Evolutionary conservation across 2,888 invertebrate genomes (phyloP).

Genomic region (Timema podura): DNA sequence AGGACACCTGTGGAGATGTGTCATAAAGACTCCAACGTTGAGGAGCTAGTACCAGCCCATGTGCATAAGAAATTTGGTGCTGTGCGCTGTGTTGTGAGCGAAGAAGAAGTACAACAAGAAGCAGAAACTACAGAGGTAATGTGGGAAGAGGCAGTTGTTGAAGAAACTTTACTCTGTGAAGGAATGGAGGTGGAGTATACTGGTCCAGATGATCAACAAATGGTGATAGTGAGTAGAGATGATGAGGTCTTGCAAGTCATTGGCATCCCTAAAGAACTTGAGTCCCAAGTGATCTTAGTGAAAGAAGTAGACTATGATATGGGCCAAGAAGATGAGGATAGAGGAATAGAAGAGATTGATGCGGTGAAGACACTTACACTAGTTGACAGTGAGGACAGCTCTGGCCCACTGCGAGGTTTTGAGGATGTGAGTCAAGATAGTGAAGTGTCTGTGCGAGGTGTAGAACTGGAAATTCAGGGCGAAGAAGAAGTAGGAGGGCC

Average conservation of each 20-base stretch:
- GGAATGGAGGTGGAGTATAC: slow-evolving; percentile 38
- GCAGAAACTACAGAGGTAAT: slow-evolving; percentile 27
- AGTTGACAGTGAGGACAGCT: slow-evolving; percentile 11
- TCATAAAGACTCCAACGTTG: slow-evolving; percentile 20
- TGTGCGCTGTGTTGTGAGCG: slow-evolving; percentile 45
- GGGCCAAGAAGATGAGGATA: slow-evolving; percentile 6
- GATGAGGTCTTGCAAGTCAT: slow-evolving; percentile 30
- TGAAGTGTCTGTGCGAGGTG: slow-evolving; percentile 17
- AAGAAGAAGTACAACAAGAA: slow-evolving; percentile 39
- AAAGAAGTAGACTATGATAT: slow-evolving; percentile 19
- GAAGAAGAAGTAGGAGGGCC: not conserved
- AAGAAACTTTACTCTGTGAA: slow-evolving; percentile 45
- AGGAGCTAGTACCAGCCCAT: slow-evolving; percentile 20
- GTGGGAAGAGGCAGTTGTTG: slow-evolving; percentile 43
- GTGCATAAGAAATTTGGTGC: slow-evolving; percentile 56
- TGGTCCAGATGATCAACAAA: slow-evolving; percentile 20
- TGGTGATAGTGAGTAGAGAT: slow-evolving; percentile 33
- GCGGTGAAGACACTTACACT: too few relatives aligned
- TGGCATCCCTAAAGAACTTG: slow-evolving; percentile 17
- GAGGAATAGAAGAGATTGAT: too few relatives aligned
- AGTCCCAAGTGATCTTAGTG: slow-evolving; percentile 21
- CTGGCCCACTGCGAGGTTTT: slow-evolving; percentile 6
- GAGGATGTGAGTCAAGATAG: slow-evolving; percentile 25
- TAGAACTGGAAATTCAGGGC: slow-evolving; percentile 16
- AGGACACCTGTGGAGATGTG: slow-evolving; percentile 21